phyloP scores from a whole-genome alignment of 2,113 vertebrate species.

The Pseudorectes ferrugineus region DNA sequence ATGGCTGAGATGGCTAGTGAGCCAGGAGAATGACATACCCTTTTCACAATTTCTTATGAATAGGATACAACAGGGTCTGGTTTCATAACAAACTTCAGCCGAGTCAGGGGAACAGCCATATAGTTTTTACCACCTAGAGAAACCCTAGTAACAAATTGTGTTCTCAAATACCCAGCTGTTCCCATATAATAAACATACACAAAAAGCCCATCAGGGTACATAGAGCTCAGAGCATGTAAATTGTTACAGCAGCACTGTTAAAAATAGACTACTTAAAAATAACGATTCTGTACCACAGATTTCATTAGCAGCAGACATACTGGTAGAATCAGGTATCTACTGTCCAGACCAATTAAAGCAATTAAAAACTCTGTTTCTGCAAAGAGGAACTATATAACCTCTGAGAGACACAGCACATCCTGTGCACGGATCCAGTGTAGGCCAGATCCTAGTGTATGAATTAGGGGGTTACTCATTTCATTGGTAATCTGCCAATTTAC shows the following conservation, averaged over 20 bases:
- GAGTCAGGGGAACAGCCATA: background rate
- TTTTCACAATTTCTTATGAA: background rate
- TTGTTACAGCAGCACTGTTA: background rate
- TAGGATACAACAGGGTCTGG: background rate
- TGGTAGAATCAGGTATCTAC: background rate
- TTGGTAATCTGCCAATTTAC: background rate
- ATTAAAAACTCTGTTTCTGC: background rate
- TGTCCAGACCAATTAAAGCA: background rate
- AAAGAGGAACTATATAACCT: background rate
- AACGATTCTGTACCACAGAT: background rate
- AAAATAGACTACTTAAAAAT: constrained; percentile 14
- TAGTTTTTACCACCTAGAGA: background rate
- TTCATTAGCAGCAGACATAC: background rate
- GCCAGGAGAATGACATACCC: background rate
- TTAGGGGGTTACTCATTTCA: background rate
- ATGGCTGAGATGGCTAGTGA: background rate
- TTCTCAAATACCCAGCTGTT: background rate
- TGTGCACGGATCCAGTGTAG: background rate
- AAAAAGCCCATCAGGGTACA: background rate
- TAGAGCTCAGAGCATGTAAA: background rate
- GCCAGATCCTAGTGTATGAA: background rate
- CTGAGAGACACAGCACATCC: background rate
- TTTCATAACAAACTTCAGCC: background rate
- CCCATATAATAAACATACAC: background rate
- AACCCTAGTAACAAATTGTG: background rate